Evolutionary conservation across 2,888 invertebrate genomes (phyloP), one percentile per base, ranked within the genome.

Genomic region (Eupithecia insigniata): DNA sequence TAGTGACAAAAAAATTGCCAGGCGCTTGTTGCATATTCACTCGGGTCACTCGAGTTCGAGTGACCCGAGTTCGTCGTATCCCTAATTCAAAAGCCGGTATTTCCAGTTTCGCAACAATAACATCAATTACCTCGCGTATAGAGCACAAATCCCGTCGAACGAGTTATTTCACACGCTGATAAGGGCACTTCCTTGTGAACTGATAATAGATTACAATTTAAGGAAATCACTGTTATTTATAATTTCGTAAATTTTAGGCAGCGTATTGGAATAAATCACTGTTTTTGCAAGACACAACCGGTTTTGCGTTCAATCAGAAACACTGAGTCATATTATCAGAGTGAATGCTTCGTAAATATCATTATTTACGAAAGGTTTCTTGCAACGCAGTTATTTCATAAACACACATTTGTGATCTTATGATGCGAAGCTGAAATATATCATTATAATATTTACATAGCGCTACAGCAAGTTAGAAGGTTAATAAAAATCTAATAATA

Each of bases 161-260:
- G 46, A 60, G 60, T 69, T 26, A 46, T 51, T 72, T 72, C 72
- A 72, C 69, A 72, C 69, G 66, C 72, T 69, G 72, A 72, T 72
- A 72, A 46, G 51, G 36, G 7, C 8, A 60, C 66, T 66, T 68
- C 65, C 43, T 64, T 55, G 14, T 12, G 26, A 55, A 55, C 55
- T 14, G 55, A 55, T 55, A 55, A 51, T 22, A 55, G 14, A 26
- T 14, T 26, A 26, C 26, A 55, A 55, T 55, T 55, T 55, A 22
- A 26, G 26, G 55, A 14, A 22, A 51, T 51, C 51, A 22, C 22
- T 22, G 51, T 10, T 51, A 51, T 51, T 51, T 51, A 22, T 55
- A 51, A 51, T 22, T 51, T 51, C 2, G 10, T 7, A 22, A 26
- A 26, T 55, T 55, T 55, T 22, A 2, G 2, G 22, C 10, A 51